These are phyloP conservation scores for Corythucha ciliata DNA, from an alignment of 2,888 invertebrate genomes.

Conservation along the genomic window DNA sequence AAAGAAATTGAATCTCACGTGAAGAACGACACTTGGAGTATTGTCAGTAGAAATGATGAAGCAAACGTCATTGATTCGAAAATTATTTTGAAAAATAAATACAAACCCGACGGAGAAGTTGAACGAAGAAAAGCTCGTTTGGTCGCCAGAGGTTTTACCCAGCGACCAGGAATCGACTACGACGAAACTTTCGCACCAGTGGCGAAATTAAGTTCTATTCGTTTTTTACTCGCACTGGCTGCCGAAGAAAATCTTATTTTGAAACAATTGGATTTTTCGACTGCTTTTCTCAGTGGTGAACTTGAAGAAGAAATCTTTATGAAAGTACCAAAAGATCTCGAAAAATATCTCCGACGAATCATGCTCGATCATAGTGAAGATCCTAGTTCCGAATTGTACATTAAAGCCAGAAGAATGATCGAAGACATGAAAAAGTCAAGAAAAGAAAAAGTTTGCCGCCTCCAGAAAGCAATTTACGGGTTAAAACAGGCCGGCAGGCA, in stretches of 20 bases:
- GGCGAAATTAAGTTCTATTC: constrained; percentile 32
- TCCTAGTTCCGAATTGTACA: too few species aligned
- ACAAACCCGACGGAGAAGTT: constrained; percentile 12
- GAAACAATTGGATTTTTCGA: constrained; percentile 36
- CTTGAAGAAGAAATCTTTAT: constrained; percentile 36
- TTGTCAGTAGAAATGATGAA: constrained; percentile 1
- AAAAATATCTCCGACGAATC: constrained; percentile 14
- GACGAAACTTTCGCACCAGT: constrained; percentile 36
- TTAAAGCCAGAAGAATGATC: too few species aligned
- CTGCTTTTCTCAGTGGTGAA: constrained; percentile 36
- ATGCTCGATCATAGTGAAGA: too few species aligned
- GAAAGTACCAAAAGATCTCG: constrained; percentile 28
- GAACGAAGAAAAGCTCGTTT: constrained; percentile 17
- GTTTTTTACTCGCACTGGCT: constrained; percentile 32
- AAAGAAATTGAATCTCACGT: constrained; percentile 10
- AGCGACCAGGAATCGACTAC: constrained; percentile 33
- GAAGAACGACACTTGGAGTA: constrained; percentile 18
- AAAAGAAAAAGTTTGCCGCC: constrained; percentile 23
- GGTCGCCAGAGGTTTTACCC: constrained; percentile 12
- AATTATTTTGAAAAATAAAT: constrained; percentile 15
- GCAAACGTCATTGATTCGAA: constrained; percentile 14
- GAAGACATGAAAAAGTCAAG: too few species aligned
- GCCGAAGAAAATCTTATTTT: constrained; percentile 29
- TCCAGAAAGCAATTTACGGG: constrained; percentile 32
- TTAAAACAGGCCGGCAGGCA: constrained; percentile 28